phyloP scores from a whole-genome alignment of 2,113 vertebrate genomes.

The Varanus komodoensis region DNA sequence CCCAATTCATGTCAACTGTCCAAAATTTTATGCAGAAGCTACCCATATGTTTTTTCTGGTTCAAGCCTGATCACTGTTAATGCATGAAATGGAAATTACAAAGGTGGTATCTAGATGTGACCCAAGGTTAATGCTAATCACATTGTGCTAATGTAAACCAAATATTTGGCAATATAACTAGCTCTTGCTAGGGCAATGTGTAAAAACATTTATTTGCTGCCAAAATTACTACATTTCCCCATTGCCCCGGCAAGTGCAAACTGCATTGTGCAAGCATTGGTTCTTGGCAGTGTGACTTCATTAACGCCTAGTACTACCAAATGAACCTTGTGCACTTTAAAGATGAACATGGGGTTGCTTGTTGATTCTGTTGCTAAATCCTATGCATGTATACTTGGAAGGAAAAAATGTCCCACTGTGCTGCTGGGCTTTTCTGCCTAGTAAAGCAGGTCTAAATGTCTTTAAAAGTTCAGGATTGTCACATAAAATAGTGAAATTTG shows the following conservation, averaged over 20 bases:
- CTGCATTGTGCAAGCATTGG: too few relatives aligned
- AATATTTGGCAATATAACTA: too few relatives aligned
- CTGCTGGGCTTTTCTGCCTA: background rate
- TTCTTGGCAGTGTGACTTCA: too few relatives aligned
- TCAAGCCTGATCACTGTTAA: background rate
- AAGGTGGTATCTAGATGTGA: too few relatives aligned
- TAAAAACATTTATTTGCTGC: too few relatives aligned
- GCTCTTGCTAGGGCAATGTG: too few relatives aligned
- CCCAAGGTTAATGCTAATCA: too few relatives aligned
- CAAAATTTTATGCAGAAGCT: background rate
- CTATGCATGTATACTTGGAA: background rate
- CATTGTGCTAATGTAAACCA: too few relatives aligned
- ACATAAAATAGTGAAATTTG: background rate
- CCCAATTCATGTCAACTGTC: background rate
- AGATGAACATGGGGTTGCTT: background rate
- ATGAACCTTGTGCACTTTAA: too few relatives aligned
- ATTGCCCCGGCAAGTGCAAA: too few relatives aligned
- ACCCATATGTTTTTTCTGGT: background rate
- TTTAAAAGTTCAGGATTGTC: background rate
- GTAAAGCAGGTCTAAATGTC: background rate
- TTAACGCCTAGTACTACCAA: too few relatives aligned
- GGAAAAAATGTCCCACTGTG: background rate
- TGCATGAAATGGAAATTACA: background rate
- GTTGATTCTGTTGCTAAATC: background rate
- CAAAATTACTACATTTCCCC: too few relatives aligned